These are phyloP conservation scores for Petrocephalus schoutedeni DNA, from an alignment of 2,797 vertebrate species.

Conservation along the genomic window DNA sequence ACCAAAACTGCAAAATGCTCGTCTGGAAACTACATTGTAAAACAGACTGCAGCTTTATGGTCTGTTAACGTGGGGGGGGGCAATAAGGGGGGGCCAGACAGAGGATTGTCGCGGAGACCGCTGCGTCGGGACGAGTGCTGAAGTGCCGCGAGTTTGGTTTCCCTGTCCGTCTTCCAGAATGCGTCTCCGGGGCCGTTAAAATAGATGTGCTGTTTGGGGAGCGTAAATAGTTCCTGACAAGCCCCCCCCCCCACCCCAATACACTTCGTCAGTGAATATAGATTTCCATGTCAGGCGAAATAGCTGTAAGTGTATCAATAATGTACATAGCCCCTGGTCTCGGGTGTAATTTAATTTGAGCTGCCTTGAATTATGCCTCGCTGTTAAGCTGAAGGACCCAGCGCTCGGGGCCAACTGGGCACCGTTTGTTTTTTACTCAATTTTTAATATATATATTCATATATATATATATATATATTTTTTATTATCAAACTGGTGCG, in stretches of 20 bases:
- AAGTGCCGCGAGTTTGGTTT: background rate
- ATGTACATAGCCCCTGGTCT: slow-evolving; percentile 37
- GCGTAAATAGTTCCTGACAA: slow-evolving; percentile 43
- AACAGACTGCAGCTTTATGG: slow-evolving; percentile 28
- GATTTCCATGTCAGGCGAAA: slow-evolving; percentile 40
- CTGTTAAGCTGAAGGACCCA: slow-evolving; percentile 47
- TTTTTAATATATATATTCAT: background rate
- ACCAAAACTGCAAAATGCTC: slow-evolving; percentile 30
- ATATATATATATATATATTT: background rate
- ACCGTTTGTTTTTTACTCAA: slow-evolving; percentile 24
- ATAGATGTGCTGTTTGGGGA: slow-evolving; percentile 44
- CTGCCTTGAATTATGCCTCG: slow-evolving; percentile 41
- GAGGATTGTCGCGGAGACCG: background rate
- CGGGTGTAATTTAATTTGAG: slow-evolving; percentile 42
- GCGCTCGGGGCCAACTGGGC: slow-evolving; percentile 45
- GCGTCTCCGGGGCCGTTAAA: slow-evolving; percentile 34
- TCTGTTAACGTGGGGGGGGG: slow-evolving; percentile 28
- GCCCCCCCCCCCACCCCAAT: slow-evolving; percentile 28
- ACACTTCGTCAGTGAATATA: slow-evolving; percentile 31
- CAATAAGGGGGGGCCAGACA: slow-evolving; percentile 21
- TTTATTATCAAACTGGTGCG: background rate
- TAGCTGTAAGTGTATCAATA: slow-evolving; percentile 51
- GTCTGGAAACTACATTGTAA: slow-evolving; percentile 26
- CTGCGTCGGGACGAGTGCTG: background rate
- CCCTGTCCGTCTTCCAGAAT: slow-evolving; percentile 23